Percentiles rank a stretch among this genome's conserved stretches.
phyloP scores from a whole-genome alignment of 2,797 vertebrate species.

The Acridotheres tristis region DNA sequence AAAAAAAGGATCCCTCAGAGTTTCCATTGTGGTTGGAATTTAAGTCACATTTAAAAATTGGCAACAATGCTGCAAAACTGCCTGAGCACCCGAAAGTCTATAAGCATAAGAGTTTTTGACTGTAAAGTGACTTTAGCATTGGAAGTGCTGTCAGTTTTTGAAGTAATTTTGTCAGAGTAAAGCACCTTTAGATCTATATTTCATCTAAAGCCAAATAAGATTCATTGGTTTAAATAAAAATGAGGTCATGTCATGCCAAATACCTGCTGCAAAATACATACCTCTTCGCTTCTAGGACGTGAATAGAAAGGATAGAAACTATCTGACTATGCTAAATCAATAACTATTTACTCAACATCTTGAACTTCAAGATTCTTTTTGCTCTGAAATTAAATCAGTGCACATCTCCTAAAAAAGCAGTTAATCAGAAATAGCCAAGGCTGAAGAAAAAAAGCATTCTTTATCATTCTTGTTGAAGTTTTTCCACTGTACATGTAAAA shows the following conservation, averaged over 20 bases:
- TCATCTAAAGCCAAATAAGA: neutral
- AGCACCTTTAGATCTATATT: neutral
- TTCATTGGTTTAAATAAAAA: neutral
- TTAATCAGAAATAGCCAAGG: neutral
- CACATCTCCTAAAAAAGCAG: neutral
- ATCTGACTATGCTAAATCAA: neutral
- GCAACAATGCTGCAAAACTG: neutral
- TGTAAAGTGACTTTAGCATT: neutral
- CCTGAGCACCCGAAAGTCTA: neutral
- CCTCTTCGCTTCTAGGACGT: neutral
- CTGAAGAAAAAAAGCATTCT: neutral
- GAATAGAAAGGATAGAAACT: neutral
- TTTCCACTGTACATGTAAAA: neutral
- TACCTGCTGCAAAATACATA: neutral
- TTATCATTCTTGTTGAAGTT: neutral
- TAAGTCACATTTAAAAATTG: neutral
- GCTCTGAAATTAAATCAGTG: neutral
- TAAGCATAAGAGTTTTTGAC: neutral
- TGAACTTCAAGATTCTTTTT: neutral
- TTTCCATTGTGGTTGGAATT: neutral
- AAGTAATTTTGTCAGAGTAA: neutral
- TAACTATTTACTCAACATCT: slow-evolving; percentile 6
- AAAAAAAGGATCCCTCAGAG: neutral
- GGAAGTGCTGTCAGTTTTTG: neutral
- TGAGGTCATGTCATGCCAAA: neutral